Percentiles rank a stretch among this genome's conserved stretches.
Conservation (phyloP, 2,888 invertebrate species). For the Malthinus seriepunctatus region DNA sequence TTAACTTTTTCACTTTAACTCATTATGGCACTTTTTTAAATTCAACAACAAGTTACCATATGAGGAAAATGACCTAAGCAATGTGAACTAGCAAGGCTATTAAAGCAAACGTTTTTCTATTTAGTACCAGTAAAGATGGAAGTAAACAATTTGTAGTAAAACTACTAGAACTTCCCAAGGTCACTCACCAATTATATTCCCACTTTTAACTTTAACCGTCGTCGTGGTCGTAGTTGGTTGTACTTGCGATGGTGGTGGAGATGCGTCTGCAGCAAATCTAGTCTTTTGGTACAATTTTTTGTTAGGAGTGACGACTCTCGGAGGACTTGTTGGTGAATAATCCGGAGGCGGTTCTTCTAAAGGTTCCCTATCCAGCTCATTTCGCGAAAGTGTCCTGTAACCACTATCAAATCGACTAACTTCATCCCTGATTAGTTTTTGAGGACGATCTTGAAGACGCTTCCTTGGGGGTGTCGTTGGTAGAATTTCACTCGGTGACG, state of each 20-base stretch:
- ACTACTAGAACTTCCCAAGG: no score
- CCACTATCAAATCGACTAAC: slow-evolving; percentile 61
- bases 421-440: slow-evolving; percentile 53
- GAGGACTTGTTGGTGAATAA: slow-evolving; percentile 63
- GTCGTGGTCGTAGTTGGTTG: no score
- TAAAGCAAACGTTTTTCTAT: no score
- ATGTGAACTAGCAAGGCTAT: no score
- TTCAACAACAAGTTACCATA: no score
- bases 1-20: no score
- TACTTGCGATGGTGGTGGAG: slow-evolving; percentile 23
- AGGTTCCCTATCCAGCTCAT: slow-evolving; percentile 56
- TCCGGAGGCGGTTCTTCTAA: slow-evolving; percentile 71
- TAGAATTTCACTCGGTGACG: slow-evolving; percentile 48
- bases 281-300: slow-evolving; percentile 71
- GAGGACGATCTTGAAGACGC: slow-evolving; percentile 61
- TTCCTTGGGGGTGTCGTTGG: slow-evolving; percentile 71
- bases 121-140: no score
- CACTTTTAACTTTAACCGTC: slow-evolving; percentile 47
- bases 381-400: slow-evolving; percentile 61
- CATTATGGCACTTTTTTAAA: no score
- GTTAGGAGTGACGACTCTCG: slow-evolving; percentile 54
- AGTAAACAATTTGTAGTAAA: no score
- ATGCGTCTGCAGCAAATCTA: slow-evolving; percentile 62
- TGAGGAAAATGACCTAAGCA: no score
- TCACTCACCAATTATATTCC: slow-evolving; percentile 52